Conservation (phyloP, 2,888 invertebrate species). For the Drepana falcataria region DNA sequence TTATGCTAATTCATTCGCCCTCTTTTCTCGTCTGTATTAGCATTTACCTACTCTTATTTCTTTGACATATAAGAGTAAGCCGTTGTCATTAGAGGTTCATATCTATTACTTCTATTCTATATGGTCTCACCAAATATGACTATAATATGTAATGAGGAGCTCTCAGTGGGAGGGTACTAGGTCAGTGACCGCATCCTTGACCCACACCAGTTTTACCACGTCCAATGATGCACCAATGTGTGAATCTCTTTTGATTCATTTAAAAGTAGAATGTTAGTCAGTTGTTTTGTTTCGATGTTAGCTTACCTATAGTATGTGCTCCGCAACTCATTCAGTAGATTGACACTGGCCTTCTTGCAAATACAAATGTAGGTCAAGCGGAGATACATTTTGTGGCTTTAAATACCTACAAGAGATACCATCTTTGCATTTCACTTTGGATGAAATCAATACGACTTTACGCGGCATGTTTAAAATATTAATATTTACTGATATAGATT, state of each 20-base stretch:
- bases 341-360: not conserved
- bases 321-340: not conserved
- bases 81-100: not conserved
- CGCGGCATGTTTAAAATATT: no score
- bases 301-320: no score
- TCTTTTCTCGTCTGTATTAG: no score
- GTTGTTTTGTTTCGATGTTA: no score
- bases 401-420: not conserved
- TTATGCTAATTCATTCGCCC: no score
- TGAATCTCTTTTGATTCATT: not conserved
- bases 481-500: no score
- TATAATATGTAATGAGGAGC: constrained; percentile 1
- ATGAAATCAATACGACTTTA: not conserved
- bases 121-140: constrained; percentile 8
- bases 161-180: constrained; percentile 29
- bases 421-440: not conserved
- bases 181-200: constrained; percentile 65
- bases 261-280: not conserved
- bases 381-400: not conserved
- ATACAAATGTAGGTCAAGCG: not conserved
- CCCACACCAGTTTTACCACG: constrained; percentile 33
- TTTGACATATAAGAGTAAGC: no score
- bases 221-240: constrained; percentile 15
- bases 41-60: no score
- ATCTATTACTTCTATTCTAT: not conserved